phyloP scores from a whole-genome alignment of 2,888 invertebrate species.

The Cheilosia variabilis region DNA sequence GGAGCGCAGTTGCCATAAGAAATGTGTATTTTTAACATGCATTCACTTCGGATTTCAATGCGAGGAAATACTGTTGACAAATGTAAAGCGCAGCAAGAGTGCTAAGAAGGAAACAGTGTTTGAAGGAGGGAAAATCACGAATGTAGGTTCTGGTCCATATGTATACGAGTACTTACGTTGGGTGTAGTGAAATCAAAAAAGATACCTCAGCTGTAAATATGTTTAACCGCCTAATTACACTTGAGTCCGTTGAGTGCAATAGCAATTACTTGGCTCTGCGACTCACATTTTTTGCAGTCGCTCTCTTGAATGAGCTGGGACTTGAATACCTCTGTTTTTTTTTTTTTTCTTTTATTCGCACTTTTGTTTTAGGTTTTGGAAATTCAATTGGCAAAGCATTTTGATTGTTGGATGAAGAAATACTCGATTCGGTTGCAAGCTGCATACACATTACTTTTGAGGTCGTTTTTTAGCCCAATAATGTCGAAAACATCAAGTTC shows the following conservation, averaged over 20 bases:
- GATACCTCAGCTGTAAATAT: slow-evolving; percentile 24
- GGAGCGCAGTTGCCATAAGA: slow-evolving; percentile 10
- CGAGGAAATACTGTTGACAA: neutral
- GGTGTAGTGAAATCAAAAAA: slow-evolving; percentile 3
- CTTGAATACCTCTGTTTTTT: too few relatives aligned
- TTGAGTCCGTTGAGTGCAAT: slow-evolving; percentile 5
- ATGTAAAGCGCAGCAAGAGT: slow-evolving; percentile 10
- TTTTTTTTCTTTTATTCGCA: too few relatives aligned
- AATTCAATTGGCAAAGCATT: too few relatives aligned
- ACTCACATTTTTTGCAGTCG: neutral
- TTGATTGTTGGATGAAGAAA: too few relatives aligned
- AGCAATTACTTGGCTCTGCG: neutral
- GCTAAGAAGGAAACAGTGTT: neutral
- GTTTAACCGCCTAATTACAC: slow-evolving; percentile 54
- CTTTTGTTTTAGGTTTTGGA: too few relatives aligned
- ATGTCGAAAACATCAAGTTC: too few relatives aligned
- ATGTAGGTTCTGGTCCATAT: neutral
- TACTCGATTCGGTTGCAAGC: too few relatives aligned
- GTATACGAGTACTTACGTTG: too few relatives aligned
- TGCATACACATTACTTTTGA: too few relatives aligned
- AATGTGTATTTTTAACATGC: slow-evolving; percentile 40
- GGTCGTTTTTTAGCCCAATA: too few relatives aligned
- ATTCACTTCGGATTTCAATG: slow-evolving; percentile 9
- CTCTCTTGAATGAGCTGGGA: neutral
- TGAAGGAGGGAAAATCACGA: too few relatives aligned